A percentile compares a stretch with the other conserved stretches of the same genome.
Conservation (phyloP, 1,140 invertebrate species). For the Microplitis demolitor region DNA sequence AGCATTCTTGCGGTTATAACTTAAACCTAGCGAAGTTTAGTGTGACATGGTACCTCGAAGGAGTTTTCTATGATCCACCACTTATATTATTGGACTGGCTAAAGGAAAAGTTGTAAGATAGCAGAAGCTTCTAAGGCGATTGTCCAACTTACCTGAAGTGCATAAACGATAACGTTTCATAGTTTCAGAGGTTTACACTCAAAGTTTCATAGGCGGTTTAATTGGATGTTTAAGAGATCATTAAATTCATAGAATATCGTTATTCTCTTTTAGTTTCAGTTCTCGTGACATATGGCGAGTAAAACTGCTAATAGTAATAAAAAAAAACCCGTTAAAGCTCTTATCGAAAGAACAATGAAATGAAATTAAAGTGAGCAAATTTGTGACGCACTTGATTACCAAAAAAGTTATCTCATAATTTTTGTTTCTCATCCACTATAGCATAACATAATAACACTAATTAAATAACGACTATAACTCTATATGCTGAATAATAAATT, state of each 20-base stretch:
- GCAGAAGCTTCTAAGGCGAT: not conserved
- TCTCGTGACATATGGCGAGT: not conserved
- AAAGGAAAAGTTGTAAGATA: not conserved
- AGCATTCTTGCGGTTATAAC: not conserved
- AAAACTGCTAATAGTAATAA: constrained; percentile 10
- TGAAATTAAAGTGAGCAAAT: no score
- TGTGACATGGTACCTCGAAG: constrained; percentile 23
- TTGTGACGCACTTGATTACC: no score
- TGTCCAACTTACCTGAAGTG: not conserved
- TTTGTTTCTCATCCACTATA: no score
- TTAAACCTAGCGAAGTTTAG: not conserved
- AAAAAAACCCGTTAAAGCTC: not conserved
- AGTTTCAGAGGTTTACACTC: constrained; percentile 40
- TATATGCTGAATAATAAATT: no score
- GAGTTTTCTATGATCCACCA: not conserved
- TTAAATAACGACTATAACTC: no score
- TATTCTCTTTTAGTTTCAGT: not conserved
- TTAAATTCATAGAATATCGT: constrained; percentile 34
- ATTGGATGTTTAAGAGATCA: constrained; percentile 49
- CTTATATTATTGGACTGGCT: not conserved
- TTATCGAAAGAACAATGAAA: not conserved
- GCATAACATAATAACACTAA: no score
- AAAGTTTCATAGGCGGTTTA: constrained; percentile 44
- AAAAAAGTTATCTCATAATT: no score
- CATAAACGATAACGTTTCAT: constrained; percentile 39